These are phyloP conservation scores for Pachyseris speciosa DNA, from an alignment of 64 coral and sea anemone genomes.

Conservation along the genomic window DNA sequence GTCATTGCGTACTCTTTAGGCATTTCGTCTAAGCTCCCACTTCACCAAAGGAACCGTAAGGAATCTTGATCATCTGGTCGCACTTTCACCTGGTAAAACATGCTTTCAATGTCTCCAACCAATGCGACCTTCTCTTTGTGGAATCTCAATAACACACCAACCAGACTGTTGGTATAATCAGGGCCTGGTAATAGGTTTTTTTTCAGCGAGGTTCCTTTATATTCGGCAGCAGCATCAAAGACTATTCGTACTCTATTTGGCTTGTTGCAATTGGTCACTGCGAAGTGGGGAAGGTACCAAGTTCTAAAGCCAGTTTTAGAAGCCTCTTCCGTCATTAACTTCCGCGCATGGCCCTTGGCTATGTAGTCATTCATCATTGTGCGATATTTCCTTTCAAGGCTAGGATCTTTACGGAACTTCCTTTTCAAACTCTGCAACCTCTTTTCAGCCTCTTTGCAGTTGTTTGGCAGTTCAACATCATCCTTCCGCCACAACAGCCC, in stretches of 20 bases:
- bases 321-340: too few species aligned
- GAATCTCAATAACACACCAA: too few species aligned
- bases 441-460: not conserved
- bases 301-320: too few species aligned
- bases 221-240: constrained; percentile 34
- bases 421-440: constrained; percentile 1
- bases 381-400: constrained; percentile 10
- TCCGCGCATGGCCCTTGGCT: not conserved
- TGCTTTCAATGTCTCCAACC: too few species aligned
- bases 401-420: constrained; percentile 13
- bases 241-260: constrained; percentile 28
- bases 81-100: too few species aligned
- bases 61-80: constrained; percentile 61
- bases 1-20: constrained; percentile 49
- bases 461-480: constrained; percentile 21
- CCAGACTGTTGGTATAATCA: not conserved
- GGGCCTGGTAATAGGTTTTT: constrained; percentile 28
- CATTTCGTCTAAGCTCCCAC: not conserved
- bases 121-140: too few species aligned
- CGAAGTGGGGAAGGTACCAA: too few species aligned
- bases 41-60: constrained; percentile 64
- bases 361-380: constrained; percentile 33
- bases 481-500: constrained; percentile 39
- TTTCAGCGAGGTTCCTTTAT: constrained; percentile 28
- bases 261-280: constrained; percentile 32